phyloP scores from a whole-genome alignment of 2,113 vertebrate species.

The Gallinago undulata region DNA sequence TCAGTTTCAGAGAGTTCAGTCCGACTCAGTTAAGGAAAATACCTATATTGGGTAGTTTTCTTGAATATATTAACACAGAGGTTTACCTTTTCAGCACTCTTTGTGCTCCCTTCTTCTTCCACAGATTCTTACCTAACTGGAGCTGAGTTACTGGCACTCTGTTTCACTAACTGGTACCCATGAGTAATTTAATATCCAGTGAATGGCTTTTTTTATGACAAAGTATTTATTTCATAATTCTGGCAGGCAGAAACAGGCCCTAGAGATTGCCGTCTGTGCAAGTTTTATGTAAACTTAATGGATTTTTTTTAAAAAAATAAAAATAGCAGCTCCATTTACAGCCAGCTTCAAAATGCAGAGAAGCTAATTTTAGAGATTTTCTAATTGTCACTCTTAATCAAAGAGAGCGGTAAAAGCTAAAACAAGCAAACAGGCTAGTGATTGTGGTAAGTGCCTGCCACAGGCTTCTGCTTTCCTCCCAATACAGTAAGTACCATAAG shows the following conservation, averaged over 20 bases:
- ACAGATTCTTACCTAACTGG: not conserved
- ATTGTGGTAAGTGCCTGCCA: not conserved
- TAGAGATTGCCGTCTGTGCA: not conserved
- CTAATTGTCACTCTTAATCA: not conserved
- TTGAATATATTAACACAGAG: not conserved
- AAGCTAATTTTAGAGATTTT: constrained; percentile 5
- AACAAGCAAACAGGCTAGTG: not conserved
- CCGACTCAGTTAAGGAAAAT: not conserved
- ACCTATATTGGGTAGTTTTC: not conserved
- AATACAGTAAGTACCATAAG: accelerated
- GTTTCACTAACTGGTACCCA: not conserved
- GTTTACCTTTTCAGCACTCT: not conserved
- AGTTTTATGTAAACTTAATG: not conserved
- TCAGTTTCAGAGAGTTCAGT: not conserved
- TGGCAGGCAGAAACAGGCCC: constrained; percentile 15
- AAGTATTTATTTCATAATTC: constrained; percentile 26
- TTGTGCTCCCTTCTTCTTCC: not conserved
- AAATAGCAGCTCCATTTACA: not conserved
- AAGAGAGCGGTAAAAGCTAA: not conserved
- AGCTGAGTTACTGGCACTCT: not conserved
- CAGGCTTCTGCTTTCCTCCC: not conserved
- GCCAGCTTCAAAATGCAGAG: not conserved
- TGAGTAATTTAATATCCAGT: constrained; percentile 16
- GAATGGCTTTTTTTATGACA: not conserved
- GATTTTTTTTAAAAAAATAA: not conserved